Evolutionary conservation across 2,888 invertebrate species (phyloP).

Genomic region (Xestoiulus laeticollis): DNA sequence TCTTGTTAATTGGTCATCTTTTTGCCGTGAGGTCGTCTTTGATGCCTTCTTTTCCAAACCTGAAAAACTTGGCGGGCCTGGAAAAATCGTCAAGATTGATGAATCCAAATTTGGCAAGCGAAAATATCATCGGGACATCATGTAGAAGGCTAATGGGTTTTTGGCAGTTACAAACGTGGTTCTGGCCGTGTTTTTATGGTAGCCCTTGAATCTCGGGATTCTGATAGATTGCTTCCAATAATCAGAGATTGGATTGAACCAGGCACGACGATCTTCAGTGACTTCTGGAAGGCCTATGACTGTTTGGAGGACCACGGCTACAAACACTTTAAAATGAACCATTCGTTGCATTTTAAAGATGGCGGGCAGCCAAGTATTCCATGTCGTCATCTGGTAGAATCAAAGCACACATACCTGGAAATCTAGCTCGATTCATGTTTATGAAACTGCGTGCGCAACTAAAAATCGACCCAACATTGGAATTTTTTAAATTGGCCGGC

Average conservation of each 20-base stretch:
- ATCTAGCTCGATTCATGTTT: not conserved
- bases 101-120: slow-evolving; percentile 48
- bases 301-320: slow-evolving; percentile 55
- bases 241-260: slow-evolving; percentile 57
- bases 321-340: slow-evolving; percentile 57
- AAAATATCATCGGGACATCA: slow-evolving; percentile 13
- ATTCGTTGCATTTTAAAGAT: slow-evolving; percentile 55
- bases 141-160: slow-evolving; percentile 58
- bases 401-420: not conserved
- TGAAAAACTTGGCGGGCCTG: slow-evolving; percentile 39
- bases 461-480: not conserved
- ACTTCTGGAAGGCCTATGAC: slow-evolving; percentile 56
- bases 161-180: slow-evolving; percentile 57
- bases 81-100: slow-evolving; percentile 46
- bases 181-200: slow-evolving; percentile 56
- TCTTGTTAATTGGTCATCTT: slow-evolving; percentile 45
- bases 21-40: slow-evolving; percentile 50
- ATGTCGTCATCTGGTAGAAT: not conserved
- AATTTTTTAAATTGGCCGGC: not conserved
- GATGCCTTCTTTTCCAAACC: not conserved
- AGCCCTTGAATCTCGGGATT: slow-evolving; percentile 54
- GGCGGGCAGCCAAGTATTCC: not conserved
- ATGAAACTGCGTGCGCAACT: not conserved
- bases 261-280: slow-evolving; percentile 57
- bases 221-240: slow-evolving; percentile 55